Evolutionary conservation across 2,113 vertebrate species (phyloP), one percentile per base, ranked within the genome.

Genomic region (Sylvietta virens): DNA sequence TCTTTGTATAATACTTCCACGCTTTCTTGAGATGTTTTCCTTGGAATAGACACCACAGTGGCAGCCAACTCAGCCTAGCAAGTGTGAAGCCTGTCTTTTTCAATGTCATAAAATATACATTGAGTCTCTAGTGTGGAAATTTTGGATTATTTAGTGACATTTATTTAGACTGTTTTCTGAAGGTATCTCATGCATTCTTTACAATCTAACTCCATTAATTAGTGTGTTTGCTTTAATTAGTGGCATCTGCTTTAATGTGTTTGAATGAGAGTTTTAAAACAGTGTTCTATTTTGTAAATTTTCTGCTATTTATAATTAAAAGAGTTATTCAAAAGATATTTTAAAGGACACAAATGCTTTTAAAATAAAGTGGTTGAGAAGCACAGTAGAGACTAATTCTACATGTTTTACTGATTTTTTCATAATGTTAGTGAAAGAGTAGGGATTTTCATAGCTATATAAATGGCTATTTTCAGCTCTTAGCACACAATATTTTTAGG

Each of bases 121-220:
- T 53, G 15, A 42, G 17, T 61, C 11, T 61, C 33, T 28, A 35
- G 19, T 62, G 31, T 39, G 64, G 31, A 66, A 18, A 54, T 58
- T 73, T 88, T 70, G 7, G 16, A 69, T 26, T 92, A 45, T 39
- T 95, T 85, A 61, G 22, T 60, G n/a, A 78, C 70, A 94, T 89
- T 96, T 95, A 91, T 30, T 81, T 95, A 64, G 89, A 92, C 80
- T 92, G 64, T 89, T 97, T 97, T 92, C 51, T 84, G 64, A 92
- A 92, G 23, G 10, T 58, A 81, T 94, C 27, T 67, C 48, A 27
- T 30, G 96, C 28, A 90, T 61, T 93, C 35, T 48, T 24, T 84
- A 76, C 76, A 66, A 9, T 72, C 64, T 95, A 86, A 42, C 6
- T 65, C 60, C 82, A 30, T n/a, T 57, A 65, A 86, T 94, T 95